phyloP scores from a whole-genome alignment of 2,797 vertebrate species.

The Chelon labrosus region DNA sequence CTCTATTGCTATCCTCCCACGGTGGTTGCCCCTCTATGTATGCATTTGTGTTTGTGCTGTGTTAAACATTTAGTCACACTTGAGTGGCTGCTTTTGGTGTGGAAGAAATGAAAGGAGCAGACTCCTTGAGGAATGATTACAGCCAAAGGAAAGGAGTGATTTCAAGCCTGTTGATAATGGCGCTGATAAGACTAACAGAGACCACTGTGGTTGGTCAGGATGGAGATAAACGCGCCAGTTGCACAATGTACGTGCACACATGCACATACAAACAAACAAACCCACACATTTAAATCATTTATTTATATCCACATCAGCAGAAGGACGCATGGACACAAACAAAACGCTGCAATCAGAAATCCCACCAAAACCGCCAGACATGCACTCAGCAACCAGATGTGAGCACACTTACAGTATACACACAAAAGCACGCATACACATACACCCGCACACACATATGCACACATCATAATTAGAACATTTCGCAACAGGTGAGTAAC shows the following conservation, averaged over 20 bases:
- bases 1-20: constrained; percentile 60
- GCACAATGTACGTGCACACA: constrained; percentile 3
- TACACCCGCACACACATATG: neutral
- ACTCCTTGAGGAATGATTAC: constrained; percentile 56
- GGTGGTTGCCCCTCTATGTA: constrained; percentile 34
- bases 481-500: constrained; percentile 57
- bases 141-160: constrained; percentile 58
- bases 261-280: constrained; percentile 46
- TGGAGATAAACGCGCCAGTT: constrained; percentile 46
- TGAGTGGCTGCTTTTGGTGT: constrained; percentile 41
- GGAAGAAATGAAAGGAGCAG: constrained; percentile 53
- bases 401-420: neutral
- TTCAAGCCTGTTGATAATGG: constrained; percentile 70
- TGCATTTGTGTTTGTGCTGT: constrained; percentile 31
- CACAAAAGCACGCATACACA: no score
- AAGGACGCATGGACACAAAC: constrained; percentile 47
- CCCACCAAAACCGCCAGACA: constrained; percentile 53
- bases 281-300: constrained; percentile 59
- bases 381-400: constrained; percentile 18
- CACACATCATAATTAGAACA: constrained; percentile 28
- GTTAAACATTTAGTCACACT: constrained; percentile 61
- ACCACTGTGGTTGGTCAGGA: constrained; percentile 51
- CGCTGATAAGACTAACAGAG: constrained; percentile 68
- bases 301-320: constrained; percentile 55
- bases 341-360: constrained; percentile 58